Base-by-base conservation (phyloP, 1,140 invertebrate species). In the Caerostris darwini region DNA sequence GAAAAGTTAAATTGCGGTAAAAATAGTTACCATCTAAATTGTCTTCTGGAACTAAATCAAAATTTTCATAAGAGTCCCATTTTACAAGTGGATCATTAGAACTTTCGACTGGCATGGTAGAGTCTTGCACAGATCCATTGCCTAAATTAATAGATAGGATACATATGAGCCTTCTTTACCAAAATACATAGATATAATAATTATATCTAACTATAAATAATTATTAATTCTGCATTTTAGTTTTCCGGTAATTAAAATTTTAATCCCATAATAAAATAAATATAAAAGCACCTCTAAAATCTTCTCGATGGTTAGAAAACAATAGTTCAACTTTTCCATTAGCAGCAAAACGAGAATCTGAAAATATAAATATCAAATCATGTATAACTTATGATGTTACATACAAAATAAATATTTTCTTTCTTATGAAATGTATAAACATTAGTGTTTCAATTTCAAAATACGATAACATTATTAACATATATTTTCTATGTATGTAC, bases 31-130 rank as follows among this genome's bases (percentile, higher is more conserved):
- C 95, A 87, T 96, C 95, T 4, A 95, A 95, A 93, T 96, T 96
- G n/a, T 96, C 96, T 92, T 96, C 96, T 53, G 96, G 95, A 54
- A 93, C 77, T 12, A 93, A 90, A 89, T 96, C 96, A 95, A 98
- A 97, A 95, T 98, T 97, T 95, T 98, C 97, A 95, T 98, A 98
- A 93, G 98, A 98, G 96, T 99, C 98, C 96, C 97, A 98, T 82
- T 98, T 96, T 2, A 97, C 97, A 64, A 98, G 97, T 2, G 97
- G 97, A 95, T 98, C 97, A 95, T 97, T 97, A 54, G 97, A 96
- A 95, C 97, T 96, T 86, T 96, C 96, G 58, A 96, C 95, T n/a
- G 96, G 96, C 34, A 96, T 95, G 34, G 77, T 95, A 69, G 93
- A 61, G 86, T 94, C 90, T 17, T 90, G 95, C 82, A 93, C 54